Conservation (phyloP, 2,113 vertebrate species). For the Shinisaurus crocodilurus region DNA sequence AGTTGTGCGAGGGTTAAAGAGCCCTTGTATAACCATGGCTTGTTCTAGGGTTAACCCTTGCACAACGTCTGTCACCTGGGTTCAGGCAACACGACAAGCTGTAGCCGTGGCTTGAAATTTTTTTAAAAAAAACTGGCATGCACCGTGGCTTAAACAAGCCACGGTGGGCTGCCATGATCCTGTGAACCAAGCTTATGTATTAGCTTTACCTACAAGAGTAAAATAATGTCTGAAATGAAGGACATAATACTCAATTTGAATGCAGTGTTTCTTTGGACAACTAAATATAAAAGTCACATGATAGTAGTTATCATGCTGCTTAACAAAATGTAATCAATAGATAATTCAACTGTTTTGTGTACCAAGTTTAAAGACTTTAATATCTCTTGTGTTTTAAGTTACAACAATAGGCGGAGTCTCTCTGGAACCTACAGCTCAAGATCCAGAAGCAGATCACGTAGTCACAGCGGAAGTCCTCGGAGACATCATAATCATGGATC, state of each 20-base stretch:
- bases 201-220: background rate
- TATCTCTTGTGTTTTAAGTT: constrained; percentile 75
- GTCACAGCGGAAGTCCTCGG: constrained; percentile 91
- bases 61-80: too few species aligned
- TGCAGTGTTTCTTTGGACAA: background rate
- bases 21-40: too few species aligned
- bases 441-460: constrained; percentile 92
- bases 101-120: too few species aligned
- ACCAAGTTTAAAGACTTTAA: background rate
- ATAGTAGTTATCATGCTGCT: too few species aligned
- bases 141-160: too few species aligned
- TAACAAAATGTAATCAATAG: background rate
- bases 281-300: background rate
- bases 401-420: constrained; percentile 93
- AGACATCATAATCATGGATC: constrained; percentile 88
- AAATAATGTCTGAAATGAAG: background rate
- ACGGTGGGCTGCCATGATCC: too few species aligned
- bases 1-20: too few species aligned
- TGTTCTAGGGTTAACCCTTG: too few species aligned
- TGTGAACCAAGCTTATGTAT: too few species aligned
- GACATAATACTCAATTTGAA: background rate
- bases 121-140: too few species aligned
- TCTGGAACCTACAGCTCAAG: constrained; percentile 97
- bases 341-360: background rate
- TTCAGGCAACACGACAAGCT: too few species aligned